Evolutionary conservation across 2,888 invertebrate genomes (phyloP).

Genomic region (Seira musarum): DNA sequence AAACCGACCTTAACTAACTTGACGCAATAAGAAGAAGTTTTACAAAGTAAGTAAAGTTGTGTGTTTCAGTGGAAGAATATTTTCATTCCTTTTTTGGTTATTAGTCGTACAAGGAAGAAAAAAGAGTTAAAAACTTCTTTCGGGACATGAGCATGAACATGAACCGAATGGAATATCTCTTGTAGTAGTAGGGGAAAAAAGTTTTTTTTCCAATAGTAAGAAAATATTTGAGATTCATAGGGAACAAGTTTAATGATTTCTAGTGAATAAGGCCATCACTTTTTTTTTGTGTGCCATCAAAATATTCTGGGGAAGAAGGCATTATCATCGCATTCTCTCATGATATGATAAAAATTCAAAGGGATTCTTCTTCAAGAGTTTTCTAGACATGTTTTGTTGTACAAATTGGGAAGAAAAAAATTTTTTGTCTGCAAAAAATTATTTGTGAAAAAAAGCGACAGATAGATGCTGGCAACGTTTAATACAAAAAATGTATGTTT

Average conservation of each 20-base stretch:
- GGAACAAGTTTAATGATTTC: conserved; percentile 5
- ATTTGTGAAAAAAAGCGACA: not conserved
- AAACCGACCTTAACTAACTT: not conserved
- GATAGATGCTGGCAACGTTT: not conserved
- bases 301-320: conserved; percentile 24
- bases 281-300: not conserved
- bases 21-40: too few relatives aligned
- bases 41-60: conserved; percentile 5
- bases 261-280: too few relatives aligned
- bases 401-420: conserved; percentile 26
- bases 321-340: too few relatives aligned
- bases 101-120: not conserved
- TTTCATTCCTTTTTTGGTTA: conserved; percentile 6
- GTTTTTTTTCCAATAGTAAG: not conserved
- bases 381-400: conserved; percentile 21
- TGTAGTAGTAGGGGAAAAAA: not conserved
- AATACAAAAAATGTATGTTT: not conserved
- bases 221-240: conserved; percentile 22
- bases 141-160: conserved; percentile 28
- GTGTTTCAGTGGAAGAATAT: too few relatives aligned
- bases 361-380: conserved; percentile 29
- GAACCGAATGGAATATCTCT: conserved; percentile 28
- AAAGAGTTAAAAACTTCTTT: conserved; percentile 33
- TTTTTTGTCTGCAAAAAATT: conserved; percentile 42
- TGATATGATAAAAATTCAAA: too few relatives aligned